Evolutionary conservation across 2,888 invertebrate genomes (phyloP).

Genomic region (Drosophila borealis): DNA sequence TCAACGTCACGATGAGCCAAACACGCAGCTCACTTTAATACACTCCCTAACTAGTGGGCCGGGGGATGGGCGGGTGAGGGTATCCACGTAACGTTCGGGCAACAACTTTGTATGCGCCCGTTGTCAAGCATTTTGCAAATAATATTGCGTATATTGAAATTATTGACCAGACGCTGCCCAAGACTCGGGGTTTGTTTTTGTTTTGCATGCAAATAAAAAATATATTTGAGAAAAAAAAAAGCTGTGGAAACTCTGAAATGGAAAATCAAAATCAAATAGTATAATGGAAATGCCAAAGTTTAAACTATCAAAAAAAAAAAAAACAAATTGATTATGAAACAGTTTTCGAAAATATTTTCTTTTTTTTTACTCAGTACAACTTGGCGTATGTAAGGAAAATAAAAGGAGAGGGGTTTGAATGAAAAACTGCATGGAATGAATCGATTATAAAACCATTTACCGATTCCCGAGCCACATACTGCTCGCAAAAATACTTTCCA

Average conservation of each 20-base stretch:
- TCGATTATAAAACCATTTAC: no score
- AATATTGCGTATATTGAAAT: slow-evolving; percentile 63
- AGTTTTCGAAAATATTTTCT: background rate
- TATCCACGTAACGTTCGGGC: slow-evolving; percentile 47
- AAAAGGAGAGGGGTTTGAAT: background rate
- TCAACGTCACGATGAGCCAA: slow-evolving; percentile 24
- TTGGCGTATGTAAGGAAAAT: background rate
- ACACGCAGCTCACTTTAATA: slow-evolving; percentile 40
- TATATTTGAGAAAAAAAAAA: slow-evolving; percentile 16
- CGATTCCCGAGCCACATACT: no score
- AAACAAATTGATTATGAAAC: slow-evolving; percentile 6
- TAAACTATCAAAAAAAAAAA: background rate
- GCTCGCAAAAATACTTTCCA: no score
- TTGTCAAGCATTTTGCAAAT: slow-evolving; percentile 63
- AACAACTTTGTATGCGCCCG: slow-evolving; percentile 38
- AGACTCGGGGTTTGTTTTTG: slow-evolving; percentile 35
- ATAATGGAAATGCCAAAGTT: slow-evolving; percentile 34
- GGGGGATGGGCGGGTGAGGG: background rate
- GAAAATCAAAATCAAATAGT: slow-evolving; percentile 24
- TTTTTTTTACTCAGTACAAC: no score
- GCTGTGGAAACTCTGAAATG: slow-evolving; percentile 27
- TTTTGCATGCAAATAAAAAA: slow-evolving; percentile 39
- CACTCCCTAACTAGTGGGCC: background rate
- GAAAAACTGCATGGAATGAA: background rate
- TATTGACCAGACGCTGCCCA: slow-evolving; percentile 48